Base-by-base conservation (phyloP, 2,797 vertebrate genomes). In the Eulemur coronatus region DNA sequence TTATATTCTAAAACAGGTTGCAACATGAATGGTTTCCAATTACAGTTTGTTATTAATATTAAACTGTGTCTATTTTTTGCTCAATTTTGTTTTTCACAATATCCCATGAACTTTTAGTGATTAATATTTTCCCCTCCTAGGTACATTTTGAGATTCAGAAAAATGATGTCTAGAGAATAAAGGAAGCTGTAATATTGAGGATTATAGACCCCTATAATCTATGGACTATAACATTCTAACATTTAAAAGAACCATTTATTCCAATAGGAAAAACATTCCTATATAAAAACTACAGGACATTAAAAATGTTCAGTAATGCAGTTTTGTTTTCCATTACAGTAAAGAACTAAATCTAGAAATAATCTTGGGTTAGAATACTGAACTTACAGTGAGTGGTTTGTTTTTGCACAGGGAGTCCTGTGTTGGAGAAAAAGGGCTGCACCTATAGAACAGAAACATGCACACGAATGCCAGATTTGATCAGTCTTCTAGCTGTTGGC, bases 1-100 rank as follows among this genome's bases (percentile, higher is more conserved):
- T 87, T 97, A 63, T 91, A 81, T 94, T 96, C 84, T 11, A 69
- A 89, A 94, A 80, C 5, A 91, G 20, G 26, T 79, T 84, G 57
- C 7, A 72, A 4, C 82, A 33, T 72, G 35, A 85, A 55, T 63
- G 7, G 2, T 72, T 90, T 33, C 22, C 15, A 69, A 30, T 82
- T 73, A 67, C 55, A 55, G 2, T 67, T 85, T 89, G 70, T 48
- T 59, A 59, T 59, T 59, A 59, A 26, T 94, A 69, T 65, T 85
- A 57, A 81, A 57, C 48, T 90, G 3, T 50, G 26, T 2, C 13
- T 65, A n/a, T 3, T 33, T 2, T 86, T 91, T 82, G 55, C 69
- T 69, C 7, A 65, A 1, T 69, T 76, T 63, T 75, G 9, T 86
- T 86, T 89, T 69, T 67, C 17, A 79, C 12, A 94, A 22, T 80